Percentiles rank a stretch among this genome's conserved stretches.
phyloP scores from a whole-genome alignment of 2,888 invertebrate species.

The Mesorhabditis spiculigera region DNA sequence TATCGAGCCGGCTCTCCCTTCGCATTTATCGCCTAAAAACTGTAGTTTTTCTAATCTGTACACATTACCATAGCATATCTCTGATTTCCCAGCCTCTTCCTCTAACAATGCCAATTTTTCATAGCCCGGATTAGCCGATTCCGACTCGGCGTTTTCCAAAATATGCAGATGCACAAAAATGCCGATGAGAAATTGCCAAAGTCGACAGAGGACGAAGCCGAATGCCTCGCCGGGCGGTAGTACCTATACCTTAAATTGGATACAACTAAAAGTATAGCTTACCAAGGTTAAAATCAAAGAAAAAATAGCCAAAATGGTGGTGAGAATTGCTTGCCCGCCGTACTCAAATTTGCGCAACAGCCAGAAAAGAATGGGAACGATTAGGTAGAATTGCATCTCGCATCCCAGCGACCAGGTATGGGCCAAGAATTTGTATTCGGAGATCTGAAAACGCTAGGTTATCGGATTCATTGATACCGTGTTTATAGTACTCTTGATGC shows the following conservation, averaged over 20 bases:
- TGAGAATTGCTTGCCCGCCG: background rate
- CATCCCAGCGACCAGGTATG: background rate
- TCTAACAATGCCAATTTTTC: too few species aligned
- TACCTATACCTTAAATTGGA: background rate
- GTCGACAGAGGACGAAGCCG: background rate
- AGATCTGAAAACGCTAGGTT: background rate
- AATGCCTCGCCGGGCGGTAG: background rate
- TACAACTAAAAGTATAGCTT: background rate
- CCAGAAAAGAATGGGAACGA: slow-evolving; percentile 6
- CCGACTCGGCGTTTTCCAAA: too few species aligned
- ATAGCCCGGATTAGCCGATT: too few species aligned
- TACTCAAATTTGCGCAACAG: background rate
- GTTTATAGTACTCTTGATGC: too few species aligned
- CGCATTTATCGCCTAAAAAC: too few species aligned
- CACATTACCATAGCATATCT: too few species aligned
- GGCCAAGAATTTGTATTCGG: background rate
- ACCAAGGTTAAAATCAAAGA: background rate
- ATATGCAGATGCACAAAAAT: background rate
- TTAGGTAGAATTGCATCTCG: slow-evolving; percentile 8
- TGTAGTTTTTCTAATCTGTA: too few species aligned
- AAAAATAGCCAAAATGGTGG: background rate
- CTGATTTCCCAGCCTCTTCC: too few species aligned
- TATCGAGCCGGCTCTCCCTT: too few species aligned
- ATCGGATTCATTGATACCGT: too few species aligned
- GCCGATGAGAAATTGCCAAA: slow-evolving; percentile 3